A percentile compares a stretch with the other conserved stretches of the same genome.
Evolutionary conservation across 2,797 vertebrate genomes (phyloP).

Genomic region (Sardinella longiceps): DNA sequence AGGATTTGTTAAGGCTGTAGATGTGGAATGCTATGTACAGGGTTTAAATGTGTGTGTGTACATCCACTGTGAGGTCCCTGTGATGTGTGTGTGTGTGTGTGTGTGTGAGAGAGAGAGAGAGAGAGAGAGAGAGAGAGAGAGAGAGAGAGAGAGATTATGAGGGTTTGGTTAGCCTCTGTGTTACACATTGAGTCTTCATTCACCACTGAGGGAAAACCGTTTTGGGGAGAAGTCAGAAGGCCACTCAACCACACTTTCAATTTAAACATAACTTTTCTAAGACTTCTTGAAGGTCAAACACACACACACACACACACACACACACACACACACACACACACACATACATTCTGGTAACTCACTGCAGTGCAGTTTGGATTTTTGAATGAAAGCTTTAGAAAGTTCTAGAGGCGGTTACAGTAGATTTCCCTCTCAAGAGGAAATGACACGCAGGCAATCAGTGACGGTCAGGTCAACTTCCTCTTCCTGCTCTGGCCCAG

Average conservation of each 20-base stretch:
- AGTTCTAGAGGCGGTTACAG: not conserved
- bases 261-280: too few species aligned
- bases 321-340: too few species aligned
- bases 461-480: not conserved
- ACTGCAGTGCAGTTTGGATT: too few species aligned
- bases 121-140: too few species aligned
- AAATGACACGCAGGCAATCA: not conserved
- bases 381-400: too few species aligned
- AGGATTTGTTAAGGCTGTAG: too few species aligned
- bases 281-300: too few species aligned
- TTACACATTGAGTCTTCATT: too few species aligned
- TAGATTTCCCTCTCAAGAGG: not conserved
- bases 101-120: not conserved
- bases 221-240: not conserved
- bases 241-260: not conserved
- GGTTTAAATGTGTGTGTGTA: too few species aligned
- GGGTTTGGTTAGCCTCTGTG: not conserved
- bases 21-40: too few species aligned
- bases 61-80: conserved; percentile 46
- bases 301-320: not conserved
- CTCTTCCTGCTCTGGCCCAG: not conserved
- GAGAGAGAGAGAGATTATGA: not conserved
- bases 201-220: not conserved
- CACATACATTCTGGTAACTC: too few species aligned
- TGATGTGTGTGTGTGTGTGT: conserved; percentile 26